phyloP scores from a whole-genome alignment of 2,888 invertebrate species.

The Lampropteryx suffumata region DNA sequence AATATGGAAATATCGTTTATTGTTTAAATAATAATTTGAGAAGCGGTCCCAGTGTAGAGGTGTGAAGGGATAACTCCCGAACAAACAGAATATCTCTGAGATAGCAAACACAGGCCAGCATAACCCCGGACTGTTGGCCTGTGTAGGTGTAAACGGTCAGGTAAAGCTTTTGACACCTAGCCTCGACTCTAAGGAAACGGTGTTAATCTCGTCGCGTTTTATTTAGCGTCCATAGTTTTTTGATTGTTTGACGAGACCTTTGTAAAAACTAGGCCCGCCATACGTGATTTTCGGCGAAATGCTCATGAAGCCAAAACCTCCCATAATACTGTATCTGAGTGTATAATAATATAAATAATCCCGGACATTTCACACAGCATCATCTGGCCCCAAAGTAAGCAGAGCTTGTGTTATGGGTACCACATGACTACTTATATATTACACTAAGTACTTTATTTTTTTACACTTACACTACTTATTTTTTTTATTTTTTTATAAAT shows the following conservation, averaged over 20 bases:
- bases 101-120: constrained; percentile 61
- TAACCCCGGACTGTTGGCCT: constrained; percentile 40
- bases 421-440: too few species aligned
- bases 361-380: too few species aligned
- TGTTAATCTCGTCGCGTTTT: constrained; percentile 75
- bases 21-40: constrained; percentile 73
- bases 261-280: constrained; percentile 43
- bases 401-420: too few species aligned
- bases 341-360: too few species aligned
- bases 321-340: too few species aligned
- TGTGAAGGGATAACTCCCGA: constrained; percentile 79
- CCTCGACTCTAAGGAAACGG: constrained; percentile 56
- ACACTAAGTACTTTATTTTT: too few species aligned
- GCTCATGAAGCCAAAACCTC: neutral
- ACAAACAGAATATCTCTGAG: constrained; percentile 70
- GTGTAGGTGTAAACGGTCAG: constrained; percentile 75
- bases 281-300: constrained; percentile 55
- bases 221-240: constrained; percentile 70
- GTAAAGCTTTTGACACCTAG: constrained; percentile 83
- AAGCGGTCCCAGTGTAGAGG: constrained; percentile 61
- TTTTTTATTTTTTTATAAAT: too few species aligned
- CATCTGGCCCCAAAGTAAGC: too few species aligned
- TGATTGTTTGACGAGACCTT: constrained; percentile 59
- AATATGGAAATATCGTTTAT: constrained; percentile 46
- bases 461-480: too few species aligned